Percentiles rank a stretch among this genome's conserved stretches.
These are phyloP conservation scores for Oryzias javanicus DNA, from an alignment of 2,113 vertebrate genomes.

Conservation along the genomic window DNA sequence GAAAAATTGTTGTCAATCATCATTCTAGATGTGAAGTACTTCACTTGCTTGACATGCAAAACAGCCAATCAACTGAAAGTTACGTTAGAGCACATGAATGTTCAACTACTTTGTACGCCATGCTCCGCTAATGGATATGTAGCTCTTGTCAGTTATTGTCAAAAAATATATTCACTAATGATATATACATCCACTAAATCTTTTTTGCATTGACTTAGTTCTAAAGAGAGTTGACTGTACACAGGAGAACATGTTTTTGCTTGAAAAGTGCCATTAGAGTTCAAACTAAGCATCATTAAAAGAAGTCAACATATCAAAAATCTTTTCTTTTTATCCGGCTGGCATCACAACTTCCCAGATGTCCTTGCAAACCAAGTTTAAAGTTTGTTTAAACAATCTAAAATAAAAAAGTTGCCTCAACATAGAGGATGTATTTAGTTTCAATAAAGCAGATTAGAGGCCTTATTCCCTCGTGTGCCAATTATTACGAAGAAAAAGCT, in stretches of 20 bases:
- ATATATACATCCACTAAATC: too few relatives aligned
- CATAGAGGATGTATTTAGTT: conserved; percentile 43
- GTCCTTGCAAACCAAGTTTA: conserved; percentile 21
- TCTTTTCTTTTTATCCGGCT: background rate
- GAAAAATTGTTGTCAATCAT: too few relatives aligned
- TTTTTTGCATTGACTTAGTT: too few relatives aligned
- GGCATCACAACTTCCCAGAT: conserved; percentile 8
- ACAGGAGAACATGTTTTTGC: background rate
- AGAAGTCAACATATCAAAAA: conserved; percentile 11
- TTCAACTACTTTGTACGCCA: too few relatives aligned
- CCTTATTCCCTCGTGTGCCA: conserved; percentile 63
- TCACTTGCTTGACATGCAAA: too few relatives aligned
- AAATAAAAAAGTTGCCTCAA: conserved; percentile 56
- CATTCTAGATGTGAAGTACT: too few relatives aligned
- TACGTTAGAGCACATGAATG: too few relatives aligned
- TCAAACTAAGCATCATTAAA: conserved; percentile 5
- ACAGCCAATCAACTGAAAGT: too few relatives aligned
- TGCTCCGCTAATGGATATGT: too few relatives aligned
- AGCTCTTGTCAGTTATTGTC: too few relatives aligned
- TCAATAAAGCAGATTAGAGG: conserved; percentile 50
- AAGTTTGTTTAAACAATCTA: conserved; percentile 10
- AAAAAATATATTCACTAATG: too few relatives aligned
- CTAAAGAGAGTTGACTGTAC: conserved; percentile 8
- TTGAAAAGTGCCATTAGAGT: background rate
- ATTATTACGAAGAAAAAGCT: conserved; percentile 59